Conservation (phyloP, 2,888 invertebrate species). For the Cenopis cana region DNA sequence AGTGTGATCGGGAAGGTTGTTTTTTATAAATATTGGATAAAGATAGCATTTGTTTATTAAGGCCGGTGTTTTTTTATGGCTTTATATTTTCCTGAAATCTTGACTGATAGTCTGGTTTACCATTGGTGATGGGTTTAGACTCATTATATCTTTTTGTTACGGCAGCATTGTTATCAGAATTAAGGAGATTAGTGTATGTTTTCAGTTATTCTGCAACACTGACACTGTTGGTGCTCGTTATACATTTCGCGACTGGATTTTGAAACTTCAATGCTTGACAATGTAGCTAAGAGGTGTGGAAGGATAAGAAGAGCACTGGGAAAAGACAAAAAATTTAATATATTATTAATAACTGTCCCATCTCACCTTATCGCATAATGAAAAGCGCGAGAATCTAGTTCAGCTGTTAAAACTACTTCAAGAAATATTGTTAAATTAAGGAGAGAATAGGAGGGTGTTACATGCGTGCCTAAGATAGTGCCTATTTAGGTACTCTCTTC, state of each 20-base stretch:
- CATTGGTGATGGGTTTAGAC: neutral
- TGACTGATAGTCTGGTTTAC: neutral
- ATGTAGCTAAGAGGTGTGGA: too few relatives aligned
- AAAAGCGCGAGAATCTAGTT: neutral
- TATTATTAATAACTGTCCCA: too few relatives aligned
- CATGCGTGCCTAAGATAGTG: too few relatives aligned
- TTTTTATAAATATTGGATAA: neutral
- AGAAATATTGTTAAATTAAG: too few relatives aligned
- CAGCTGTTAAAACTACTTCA: neutral
- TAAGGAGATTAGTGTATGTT: neutral
- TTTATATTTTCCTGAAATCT: too few relatives aligned
- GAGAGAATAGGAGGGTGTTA: too few relatives aligned
- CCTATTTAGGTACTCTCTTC: too few relatives aligned
- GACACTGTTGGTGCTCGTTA: neutral
- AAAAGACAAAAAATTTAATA: too few relatives aligned
- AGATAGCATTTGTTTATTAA: neutral
- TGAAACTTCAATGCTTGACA: too few relatives aligned
- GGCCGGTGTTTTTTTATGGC: neutral
- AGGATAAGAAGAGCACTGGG: too few relatives aligned
- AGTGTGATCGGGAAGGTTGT: constrained; percentile 48
- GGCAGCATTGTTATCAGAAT: neutral
- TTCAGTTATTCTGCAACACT: neutral
- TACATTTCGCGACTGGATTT: too few relatives aligned
- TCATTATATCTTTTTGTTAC: neutral
- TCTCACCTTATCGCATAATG: neutral